These are phyloP conservation scores for Myiozetetes cayanensis DNA, from an alignment of 2,113 vertebrate species.

Conservation along the genomic window DNA sequence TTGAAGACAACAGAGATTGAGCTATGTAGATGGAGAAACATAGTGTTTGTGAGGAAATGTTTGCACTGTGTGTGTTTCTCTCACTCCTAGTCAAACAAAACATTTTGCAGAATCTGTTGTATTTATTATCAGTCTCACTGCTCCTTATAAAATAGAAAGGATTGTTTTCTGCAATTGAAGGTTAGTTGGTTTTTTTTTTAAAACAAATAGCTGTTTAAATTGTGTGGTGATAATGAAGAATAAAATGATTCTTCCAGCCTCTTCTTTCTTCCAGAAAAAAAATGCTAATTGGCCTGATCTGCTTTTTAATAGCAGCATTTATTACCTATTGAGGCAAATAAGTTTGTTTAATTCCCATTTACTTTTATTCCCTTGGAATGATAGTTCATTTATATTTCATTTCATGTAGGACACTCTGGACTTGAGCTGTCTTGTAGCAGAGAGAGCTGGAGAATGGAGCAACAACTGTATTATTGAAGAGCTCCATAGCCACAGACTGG, in stretches of 20 bases:
- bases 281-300: not conserved
- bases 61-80: not conserved
- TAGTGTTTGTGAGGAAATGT: not conserved
- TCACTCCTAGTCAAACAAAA: not conserved
- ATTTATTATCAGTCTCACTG: not conserved
- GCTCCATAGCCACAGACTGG: slow-evolving; percentile 39
- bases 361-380: slow-evolving; percentile 16
- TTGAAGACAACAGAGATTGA: not conserved
- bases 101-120: not conserved
- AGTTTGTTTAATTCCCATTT: slow-evolving; percentile 31
- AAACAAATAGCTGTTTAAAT: not conserved
- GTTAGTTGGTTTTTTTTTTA: not conserved
- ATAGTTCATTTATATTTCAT: slow-evolving; percentile 27
- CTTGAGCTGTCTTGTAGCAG: slow-evolving; percentile 26
- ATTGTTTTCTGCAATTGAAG: not conserved
- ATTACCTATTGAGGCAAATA: slow-evolving; percentile 36
- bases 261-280: not conserved
- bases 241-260: not conserved
- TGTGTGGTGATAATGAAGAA: not conserved
- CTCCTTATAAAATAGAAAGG: not conserved
- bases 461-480: slow-evolving; percentile 31
- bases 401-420: slow-evolving; percentile 21
- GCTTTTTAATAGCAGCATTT: slow-evolving; percentile 7
- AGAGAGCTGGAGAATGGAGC: not conserved
- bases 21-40: not conserved